Evolutionary conservation across 2,797 vertebrate species (phyloP).

Genomic region (Margarornis squamiger): DNA sequence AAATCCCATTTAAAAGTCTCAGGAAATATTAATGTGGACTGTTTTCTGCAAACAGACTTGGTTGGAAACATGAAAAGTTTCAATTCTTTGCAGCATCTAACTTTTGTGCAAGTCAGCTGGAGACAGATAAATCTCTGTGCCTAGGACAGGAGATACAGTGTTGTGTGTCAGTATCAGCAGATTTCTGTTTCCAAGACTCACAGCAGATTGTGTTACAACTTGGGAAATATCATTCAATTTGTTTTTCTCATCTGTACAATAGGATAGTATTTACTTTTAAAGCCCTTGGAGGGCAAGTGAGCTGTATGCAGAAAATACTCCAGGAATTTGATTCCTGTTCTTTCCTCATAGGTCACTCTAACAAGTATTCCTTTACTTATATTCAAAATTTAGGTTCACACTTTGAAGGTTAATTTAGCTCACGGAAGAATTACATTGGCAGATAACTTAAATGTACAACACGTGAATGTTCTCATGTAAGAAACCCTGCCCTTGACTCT

Average conservation of each 20-base stretch:
- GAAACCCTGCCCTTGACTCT: background rate
- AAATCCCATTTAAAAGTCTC: background rate
- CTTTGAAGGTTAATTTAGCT: background rate
- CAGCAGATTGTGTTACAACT: background rate
- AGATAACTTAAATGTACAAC: background rate
- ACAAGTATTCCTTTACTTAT: background rate
- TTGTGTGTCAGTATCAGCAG: background rate
- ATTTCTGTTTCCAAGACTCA: background rate
- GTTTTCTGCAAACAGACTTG: background rate
- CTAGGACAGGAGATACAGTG: background rate
- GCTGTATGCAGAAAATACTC: background rate
- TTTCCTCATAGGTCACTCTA: background rate
- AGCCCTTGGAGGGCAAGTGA: background rate
- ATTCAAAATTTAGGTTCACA: background rate
- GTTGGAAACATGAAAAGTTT: background rate
- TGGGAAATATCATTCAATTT: background rate
- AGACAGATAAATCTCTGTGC: background rate
- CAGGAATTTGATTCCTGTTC: background rate
- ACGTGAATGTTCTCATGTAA: background rate
- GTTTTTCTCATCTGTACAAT: background rate
- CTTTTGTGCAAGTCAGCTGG: background rate
- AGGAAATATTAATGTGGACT: background rate
- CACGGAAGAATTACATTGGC: background rate
- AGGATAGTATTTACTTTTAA: background rate
- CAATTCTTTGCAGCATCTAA: background rate